Conservation (phyloP, 2,113 vertebrate species). For the Podarcis cretensis region DNA sequence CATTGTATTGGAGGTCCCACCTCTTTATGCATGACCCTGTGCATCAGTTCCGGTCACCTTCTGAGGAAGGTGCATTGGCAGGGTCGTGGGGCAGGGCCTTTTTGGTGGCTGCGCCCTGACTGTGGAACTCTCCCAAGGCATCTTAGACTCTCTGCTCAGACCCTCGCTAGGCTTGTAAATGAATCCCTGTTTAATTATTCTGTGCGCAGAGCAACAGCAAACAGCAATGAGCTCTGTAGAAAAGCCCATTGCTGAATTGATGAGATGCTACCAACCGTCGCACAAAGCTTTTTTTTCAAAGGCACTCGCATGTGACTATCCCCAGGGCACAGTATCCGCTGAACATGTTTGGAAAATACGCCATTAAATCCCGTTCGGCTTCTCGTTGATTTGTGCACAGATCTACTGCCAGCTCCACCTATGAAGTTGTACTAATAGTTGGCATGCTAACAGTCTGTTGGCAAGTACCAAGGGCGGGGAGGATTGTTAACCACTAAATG, state of each 20-base stretch:
- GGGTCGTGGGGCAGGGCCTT: no score
- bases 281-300: not conserved
- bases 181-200: not conserved
- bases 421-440: constrained; percentile 43
- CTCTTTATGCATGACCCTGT: no score
- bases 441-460: constrained; percentile 35
- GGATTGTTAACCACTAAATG: constrained; percentile 41
- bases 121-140: no score
- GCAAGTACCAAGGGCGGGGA: not conserved
- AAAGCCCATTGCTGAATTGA: constrained; percentile 49
- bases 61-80: no score
- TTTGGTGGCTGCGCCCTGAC: no score
- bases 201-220: not conserved
- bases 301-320: constrained; percentile 26
- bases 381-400: constrained; percentile 51
- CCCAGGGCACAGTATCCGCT: constrained; percentile 58
- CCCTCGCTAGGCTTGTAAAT: not conserved
- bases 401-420: constrained; percentile 38
- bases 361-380: constrained; percentile 55
- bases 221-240: not conserved
- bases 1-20: no score
- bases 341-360: constrained; percentile 36
- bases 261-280: constrained; percentile 13
- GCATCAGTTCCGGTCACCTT: no score
- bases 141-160: not conserved